A percentile compares a stretch with the other conserved stretches of the same genome.
Evolutionary conservation across 2,888 invertebrate genomes (phyloP).

Genomic region (Hemicrepidius hirtus): DNA sequence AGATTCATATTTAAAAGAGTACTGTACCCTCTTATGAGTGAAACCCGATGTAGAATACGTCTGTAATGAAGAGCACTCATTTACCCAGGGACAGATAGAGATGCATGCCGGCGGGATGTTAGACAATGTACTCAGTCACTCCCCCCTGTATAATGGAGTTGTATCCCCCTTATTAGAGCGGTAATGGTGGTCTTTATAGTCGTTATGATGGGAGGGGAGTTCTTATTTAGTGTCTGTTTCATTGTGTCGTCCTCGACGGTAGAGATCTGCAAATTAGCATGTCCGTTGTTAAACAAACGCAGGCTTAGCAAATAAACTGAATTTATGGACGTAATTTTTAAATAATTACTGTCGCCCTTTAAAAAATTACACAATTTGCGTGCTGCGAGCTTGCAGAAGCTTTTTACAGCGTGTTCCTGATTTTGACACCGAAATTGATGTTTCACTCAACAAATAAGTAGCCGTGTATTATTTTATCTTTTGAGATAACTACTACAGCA

Average conservation of each 20-base stretch:
- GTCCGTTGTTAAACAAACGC: slow-evolving; percentile 53
- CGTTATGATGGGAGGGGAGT: slow-evolving; percentile 64
- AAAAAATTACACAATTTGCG: slow-evolving; percentile 16
- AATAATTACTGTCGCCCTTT: slow-evolving; percentile 23
- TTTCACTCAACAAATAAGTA: slow-evolving; percentile 39
- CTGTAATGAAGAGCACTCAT: slow-evolving; percentile 63
- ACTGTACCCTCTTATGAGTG: slow-evolving; percentile 24
- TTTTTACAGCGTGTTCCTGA: slow-evolving; percentile 23
- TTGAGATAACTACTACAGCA: slow-evolving; percentile 39
- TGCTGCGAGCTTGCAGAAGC: slow-evolving; percentile 9
- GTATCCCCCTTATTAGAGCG: slow-evolving; percentile 68
- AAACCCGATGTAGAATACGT: slow-evolving; percentile 45
- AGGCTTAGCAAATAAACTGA: slow-evolving; percentile 41
- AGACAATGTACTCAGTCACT: slow-evolving; percentile 65
- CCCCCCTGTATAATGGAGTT: slow-evolving; percentile 66
- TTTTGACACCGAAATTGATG: slow-evolving; percentile 44
- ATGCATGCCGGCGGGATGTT: slow-evolving; percentile 62
- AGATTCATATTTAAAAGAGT: not conserved
- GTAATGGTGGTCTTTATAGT: slow-evolving; percentile 69
- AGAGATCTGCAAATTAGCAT: slow-evolving; percentile 65
- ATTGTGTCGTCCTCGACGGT: slow-evolving; percentile 63
- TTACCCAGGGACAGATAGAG: slow-evolving; percentile 63
- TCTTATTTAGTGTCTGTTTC: slow-evolving; percentile 69
- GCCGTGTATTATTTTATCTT: slow-evolving; percentile 34
- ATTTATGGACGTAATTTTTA: slow-evolving; percentile 41